Conservation (phyloP, 2,113 vertebrate genomes). For the Trogon melanurus region DNA sequence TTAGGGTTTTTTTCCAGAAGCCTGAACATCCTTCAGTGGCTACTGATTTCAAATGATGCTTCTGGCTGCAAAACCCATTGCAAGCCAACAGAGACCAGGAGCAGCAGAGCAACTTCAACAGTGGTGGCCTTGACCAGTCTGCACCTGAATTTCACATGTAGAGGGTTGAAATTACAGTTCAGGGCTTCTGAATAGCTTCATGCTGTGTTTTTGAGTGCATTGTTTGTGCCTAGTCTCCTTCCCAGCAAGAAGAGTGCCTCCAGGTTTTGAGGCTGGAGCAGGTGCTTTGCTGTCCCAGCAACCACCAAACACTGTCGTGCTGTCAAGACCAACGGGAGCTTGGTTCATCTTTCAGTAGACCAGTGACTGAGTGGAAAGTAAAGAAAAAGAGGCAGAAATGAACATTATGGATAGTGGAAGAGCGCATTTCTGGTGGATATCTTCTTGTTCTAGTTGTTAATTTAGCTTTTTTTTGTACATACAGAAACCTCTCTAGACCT, state of each 20-base stretch:
- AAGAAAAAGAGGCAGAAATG: not conserved
- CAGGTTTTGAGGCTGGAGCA: not conserved
- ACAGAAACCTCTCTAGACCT: not conserved
- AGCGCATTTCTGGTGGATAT: not conserved
- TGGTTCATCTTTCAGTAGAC: not conserved
- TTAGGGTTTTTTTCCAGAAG: not conserved
- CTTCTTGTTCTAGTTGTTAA: not conserved
- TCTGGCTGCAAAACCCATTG: not conserved
- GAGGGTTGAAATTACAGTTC: not conserved
- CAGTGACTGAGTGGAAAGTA: not conserved
- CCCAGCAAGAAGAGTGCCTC: not conserved
- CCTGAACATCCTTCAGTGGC: not conserved
- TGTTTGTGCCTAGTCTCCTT: not conserved
- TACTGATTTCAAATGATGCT: not conserved
- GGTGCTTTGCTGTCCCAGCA: not conserved
- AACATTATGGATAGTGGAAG: not conserved
- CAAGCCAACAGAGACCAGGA: not conserved
- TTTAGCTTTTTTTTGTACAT: accelerated
- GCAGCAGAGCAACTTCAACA: not conserved
- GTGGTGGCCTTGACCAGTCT: too few species aligned
- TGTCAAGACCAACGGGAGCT: not conserved
- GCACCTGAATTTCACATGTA: not conserved
- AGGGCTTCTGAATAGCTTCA: not conserved
- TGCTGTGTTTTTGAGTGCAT: not conserved
- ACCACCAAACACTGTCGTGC: accelerated